Percentiles rank a stretch among this genome's conserved stretches.
Conservation (phyloP, 2,888 invertebrate genomes). For the Polylopha cassiicola region DNA sequence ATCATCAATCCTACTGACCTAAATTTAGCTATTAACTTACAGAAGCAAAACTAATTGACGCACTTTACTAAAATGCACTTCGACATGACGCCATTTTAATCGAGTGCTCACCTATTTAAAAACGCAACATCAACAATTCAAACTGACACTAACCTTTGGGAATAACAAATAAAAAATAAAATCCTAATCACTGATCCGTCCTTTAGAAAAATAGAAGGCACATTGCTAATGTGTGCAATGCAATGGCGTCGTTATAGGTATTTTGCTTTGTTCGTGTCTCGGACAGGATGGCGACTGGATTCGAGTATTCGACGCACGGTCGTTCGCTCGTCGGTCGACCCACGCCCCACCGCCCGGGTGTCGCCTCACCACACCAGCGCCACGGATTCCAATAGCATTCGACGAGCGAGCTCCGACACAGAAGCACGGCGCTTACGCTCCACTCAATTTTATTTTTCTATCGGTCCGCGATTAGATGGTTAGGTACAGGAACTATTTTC, state of each 20-base stretch:
- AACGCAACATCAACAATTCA: constrained; percentile 27
- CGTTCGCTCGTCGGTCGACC: constrained; percentile 37
- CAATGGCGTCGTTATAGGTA: constrained; percentile 30
- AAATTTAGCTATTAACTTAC: not conserved
- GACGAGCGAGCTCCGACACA: constrained; percentile 31
- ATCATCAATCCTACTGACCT: too few species aligned
- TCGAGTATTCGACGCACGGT: constrained; percentile 24
- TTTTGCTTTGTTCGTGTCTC: constrained; percentile 44
- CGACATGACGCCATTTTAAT: too few species aligned
- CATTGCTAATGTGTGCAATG: constrained; percentile 31
- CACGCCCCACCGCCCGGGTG: constrained; percentile 43
- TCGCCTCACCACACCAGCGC: constrained; percentile 29
- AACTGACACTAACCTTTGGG: constrained; percentile 56
- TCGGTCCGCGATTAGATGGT: constrained; percentile 1
- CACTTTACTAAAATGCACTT: constrained; percentile 15
- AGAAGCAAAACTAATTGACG: constrained; percentile 7
- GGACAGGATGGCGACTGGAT: constrained; percentile 45
- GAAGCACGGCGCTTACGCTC: constrained; percentile 18
- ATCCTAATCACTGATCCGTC: constrained; percentile 21
- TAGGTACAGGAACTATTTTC: too few species aligned
- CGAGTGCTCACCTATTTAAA: too few species aligned
- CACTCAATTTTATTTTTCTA: not conserved
- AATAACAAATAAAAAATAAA: constrained; percentile 27
- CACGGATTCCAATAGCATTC: constrained; percentile 35
- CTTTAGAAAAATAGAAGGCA: constrained; percentile 25